Evolutionary conservation across 2,113 vertebrate species (phyloP), one percentile per base, ranked within the genome.

Genomic region (Pollachius pollachius): DNA sequence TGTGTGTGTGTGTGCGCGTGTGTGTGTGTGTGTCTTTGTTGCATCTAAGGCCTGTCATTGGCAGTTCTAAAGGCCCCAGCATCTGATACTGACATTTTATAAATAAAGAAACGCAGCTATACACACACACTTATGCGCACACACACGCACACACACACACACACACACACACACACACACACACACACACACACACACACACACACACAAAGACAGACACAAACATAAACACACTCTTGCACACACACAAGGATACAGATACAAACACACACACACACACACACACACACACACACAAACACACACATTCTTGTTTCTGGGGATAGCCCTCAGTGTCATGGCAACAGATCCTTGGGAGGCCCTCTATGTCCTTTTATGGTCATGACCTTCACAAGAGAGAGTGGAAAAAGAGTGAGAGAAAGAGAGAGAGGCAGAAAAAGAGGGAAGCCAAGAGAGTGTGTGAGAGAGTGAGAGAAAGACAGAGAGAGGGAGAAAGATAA

Each of bases 21-120:
- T 63, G 18, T 19, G 15, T 57, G 11, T 48, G 68, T 30, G 62
- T 81, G 79, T 79, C 88, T 83, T 87, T 92, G 88, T 89, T 70
- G 60, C 67, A 41, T 60, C 69, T n/a, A 61, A 73, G 68, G 86
- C 65, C 91, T 93, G 93, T 75, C 75, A 18, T 52, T 90, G 90
- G 84, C 93, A 94, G 83, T 74, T 92, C 79, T 63, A 78, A 83
- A 75, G 79, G 81, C 73, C 74, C 59, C 27, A 19, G 77, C 93
- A 93, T 88, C 89, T 82, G 91, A 82, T 77, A 30, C 73, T 91
- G 93, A 91, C 90, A 81, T 34, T 30, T 27, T 30, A 61, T 37
- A 65, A 69, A 61, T 59, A 37, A 60, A 68, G 65, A 5, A 68
- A 1, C 74, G 41, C 67, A 56, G 19, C 12, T 30, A 1, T 58